Evolutionary conservation across 2,888 invertebrate species (phyloP).

Genomic region (Gastracanthus pulcherrimus): DNA sequence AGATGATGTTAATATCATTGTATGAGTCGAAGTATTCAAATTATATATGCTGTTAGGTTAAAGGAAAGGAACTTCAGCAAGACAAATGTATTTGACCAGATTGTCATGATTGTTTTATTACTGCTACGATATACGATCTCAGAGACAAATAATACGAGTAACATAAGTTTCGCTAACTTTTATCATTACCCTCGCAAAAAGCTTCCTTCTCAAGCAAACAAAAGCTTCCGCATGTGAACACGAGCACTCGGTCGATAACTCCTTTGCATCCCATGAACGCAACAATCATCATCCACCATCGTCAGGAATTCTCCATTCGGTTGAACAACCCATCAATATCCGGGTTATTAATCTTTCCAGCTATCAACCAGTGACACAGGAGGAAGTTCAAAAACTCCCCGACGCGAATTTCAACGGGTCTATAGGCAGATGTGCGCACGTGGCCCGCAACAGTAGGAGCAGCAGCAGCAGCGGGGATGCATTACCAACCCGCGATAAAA

Average conservation of each 20-base stretch:
- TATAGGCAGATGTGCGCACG: neutral
- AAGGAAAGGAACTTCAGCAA: no score
- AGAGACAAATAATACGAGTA: no score
- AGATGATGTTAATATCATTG: no score
- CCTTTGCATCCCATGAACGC: neutral
- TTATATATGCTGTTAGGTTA: no score
- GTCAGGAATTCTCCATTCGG: neutral
- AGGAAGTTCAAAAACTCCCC: neutral
- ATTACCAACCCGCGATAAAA: conserved; percentile 43
- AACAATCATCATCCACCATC: neutral
- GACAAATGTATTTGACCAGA: no score
- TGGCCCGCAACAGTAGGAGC: neutral
- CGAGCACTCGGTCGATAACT: neutral
- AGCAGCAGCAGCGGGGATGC: neutral
- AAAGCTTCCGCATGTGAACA: no score
- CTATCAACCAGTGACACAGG: neutral
- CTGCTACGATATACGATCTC: no score
- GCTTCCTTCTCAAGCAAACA: no score
- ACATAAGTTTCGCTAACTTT: no score
- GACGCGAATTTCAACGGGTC: neutral
- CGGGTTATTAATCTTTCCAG: neutral
- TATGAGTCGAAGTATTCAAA: no score
- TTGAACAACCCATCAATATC: neutral
- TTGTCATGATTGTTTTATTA: no score
- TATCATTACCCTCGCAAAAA: neutral